Evolutionary conservation across 2,888 invertebrate genomes (phyloP), one percentile per base, ranked within the genome.

Genomic region (Spisula solida): DNA sequence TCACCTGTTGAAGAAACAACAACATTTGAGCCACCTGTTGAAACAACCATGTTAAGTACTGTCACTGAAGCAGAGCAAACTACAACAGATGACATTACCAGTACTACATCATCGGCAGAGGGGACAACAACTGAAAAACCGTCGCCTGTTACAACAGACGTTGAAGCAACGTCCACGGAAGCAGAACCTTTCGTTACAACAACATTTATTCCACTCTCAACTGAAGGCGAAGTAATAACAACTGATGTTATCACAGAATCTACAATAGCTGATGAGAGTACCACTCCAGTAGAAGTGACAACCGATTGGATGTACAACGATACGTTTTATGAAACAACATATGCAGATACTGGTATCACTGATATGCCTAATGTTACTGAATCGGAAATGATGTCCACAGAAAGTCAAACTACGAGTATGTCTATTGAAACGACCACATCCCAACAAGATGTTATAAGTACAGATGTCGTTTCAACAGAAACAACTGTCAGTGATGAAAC

Each of bases 1-100:
- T 41, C 41, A 41, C 48, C 80, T n/a, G 14, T 81, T n/a, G n/a
- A n/a, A 47, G 80, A 51, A 48, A 20, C 48, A 81, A 81, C 25
- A 0, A 47, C 80, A 81, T 34, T n/a, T 14, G 14, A 14, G 0
- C 18, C 2, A 5, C n/a, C 80, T n/a, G 14, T 48, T 81, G 80
- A 51, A 81, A 20, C 48, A 81, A 81, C 25, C 0, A 47, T 48
- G 48, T 34, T n/a, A 14, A 31, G 10, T 0, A 34, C 2, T 34
- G 2, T 31, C 29, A 29, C 31, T 6, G 70, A 70, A 8, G 29
- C 70, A 6, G 31, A 70, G 31, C 8, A 12, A 14, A 10, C 10
- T 16, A 31, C 31, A 18, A 31, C 75, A 31, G 75, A 75, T 18
- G 12, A 6, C 5, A 60, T 18, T 31, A 34, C 75, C 8, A 34